These are phyloP conservation scores for Liparis tanakae DNA, from an alignment of 2,797 vertebrate species.

Conservation along the genomic window DNA sequence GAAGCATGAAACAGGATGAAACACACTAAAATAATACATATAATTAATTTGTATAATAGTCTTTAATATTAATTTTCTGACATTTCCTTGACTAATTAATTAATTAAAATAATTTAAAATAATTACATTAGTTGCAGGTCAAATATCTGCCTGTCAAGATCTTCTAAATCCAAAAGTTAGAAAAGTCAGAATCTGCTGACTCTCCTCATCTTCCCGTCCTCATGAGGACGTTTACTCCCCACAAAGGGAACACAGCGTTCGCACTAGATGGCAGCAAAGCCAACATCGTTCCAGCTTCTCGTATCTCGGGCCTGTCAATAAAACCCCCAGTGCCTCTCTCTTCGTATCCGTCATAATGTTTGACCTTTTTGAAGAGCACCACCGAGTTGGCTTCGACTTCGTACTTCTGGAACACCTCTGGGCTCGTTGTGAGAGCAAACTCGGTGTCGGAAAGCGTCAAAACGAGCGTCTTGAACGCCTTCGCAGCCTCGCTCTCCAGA, in stretches of 20 bases:
- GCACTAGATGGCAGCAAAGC: slow-evolving; percentile 44
- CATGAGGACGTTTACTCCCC: background rate
- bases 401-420: slow-evolving; percentile 85
- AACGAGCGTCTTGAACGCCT: slow-evolving; percentile 78
- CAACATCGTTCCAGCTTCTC: background rate
- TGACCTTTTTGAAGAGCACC: slow-evolving; percentile 92
- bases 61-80: background rate
- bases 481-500: slow-evolving; percentile 74
- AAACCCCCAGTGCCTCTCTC: background rate
- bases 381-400: slow-evolving; percentile 79
- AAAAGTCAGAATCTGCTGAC: background rate
- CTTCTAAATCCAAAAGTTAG: background rate
- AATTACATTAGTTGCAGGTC: background rate
- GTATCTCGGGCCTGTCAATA: background rate
- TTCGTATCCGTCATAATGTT: background rate
- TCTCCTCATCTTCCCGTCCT: background rate
- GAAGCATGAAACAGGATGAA: background rate
- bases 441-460: slow-evolving; percentile 74
- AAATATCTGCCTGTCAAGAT: background rate
- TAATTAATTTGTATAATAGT: background rate
- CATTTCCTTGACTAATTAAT: no score
- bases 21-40: background rate
- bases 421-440: slow-evolving; percentile 82
- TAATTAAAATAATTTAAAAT: background rate
- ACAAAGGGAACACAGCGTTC: background rate